A percentile compares a stretch with the other conserved stretches of the same genome.
Conservation (phyloP, 2,888 invertebrate species). For the Hydropsyche betteni region DNA sequence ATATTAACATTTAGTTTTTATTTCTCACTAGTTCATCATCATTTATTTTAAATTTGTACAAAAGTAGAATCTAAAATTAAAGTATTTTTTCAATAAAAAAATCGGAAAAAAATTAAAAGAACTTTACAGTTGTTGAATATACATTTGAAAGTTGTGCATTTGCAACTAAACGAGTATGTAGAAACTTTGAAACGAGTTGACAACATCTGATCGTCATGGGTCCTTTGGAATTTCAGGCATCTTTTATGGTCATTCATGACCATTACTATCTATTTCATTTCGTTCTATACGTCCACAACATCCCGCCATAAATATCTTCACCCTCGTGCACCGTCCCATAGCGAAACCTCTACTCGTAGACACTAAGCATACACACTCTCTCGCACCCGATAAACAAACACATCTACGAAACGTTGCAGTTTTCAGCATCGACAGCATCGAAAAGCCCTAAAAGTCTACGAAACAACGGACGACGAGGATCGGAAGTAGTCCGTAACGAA, state of each 20-base stretch:
- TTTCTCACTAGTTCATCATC: too few species aligned
- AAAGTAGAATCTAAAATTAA: too few species aligned
- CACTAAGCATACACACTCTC: background rate
- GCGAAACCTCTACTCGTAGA: background rate
- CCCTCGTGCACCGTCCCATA: slow-evolving; percentile 33
- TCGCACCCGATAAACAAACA: background rate
- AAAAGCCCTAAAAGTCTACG: background rate
- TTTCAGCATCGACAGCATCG: background rate
- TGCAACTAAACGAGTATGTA: background rate
- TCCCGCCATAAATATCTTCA: slow-evolving; percentile 47
- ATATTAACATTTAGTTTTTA: too few species aligned
- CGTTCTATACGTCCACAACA: slow-evolving; percentile 45
- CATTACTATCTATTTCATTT: slow-evolving; percentile 52
- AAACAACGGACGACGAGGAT: slow-evolving; percentile 11
- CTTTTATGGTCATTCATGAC: slow-evolving; percentile 51
- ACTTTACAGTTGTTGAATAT: too few species aligned
- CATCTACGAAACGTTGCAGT: background rate
- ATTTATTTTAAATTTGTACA: too few species aligned
- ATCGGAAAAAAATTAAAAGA: too few species aligned
- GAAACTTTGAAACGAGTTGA: slow-evolving; percentile 2
- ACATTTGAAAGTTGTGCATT: too few species aligned
- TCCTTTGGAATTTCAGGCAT: slow-evolving; percentile 41
- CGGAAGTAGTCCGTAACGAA: slow-evolving; percentile 11
- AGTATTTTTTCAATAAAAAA: too few species aligned
- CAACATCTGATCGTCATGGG: slow-evolving; percentile 36